A percentile compares a stretch with the other conserved stretches of the same genome.
Conservation (phyloP, 2,888 invertebrate species). For the Harmothoe impar region DNA sequence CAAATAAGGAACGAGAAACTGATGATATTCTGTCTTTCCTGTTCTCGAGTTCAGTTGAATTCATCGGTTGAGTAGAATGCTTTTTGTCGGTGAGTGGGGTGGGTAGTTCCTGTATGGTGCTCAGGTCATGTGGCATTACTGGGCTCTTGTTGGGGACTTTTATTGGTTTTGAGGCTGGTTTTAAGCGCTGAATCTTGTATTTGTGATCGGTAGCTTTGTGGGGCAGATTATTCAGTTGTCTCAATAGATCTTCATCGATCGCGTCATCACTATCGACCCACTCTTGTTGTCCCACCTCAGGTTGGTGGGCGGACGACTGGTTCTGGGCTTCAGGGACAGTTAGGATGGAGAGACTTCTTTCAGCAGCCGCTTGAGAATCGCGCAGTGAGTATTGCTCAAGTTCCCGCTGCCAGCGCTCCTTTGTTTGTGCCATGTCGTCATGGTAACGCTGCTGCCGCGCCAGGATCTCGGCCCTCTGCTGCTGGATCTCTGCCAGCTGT, state of each 20-base stretch:
- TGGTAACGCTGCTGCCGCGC: conserved; percentile 35
- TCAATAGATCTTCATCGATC: not conserved
- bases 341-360: not conserved
- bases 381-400: conserved; percentile 9
- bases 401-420: conserved; percentile 51
- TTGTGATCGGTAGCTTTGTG: conserved; percentile 41
- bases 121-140: conserved; percentile 44
- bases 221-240: not conserved
- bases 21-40: not conserved
- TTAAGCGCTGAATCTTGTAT: not conserved
- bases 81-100: conserved; percentile 54
- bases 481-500: conserved; percentile 55
- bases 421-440: conserved; percentile 14
- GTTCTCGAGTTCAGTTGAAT: not conserved
- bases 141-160: conserved; percentile 51
- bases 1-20: not conserved
- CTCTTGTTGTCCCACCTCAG: not conserved
- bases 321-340: not conserved
- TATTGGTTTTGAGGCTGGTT: not conserved
- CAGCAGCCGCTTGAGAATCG: not conserved
- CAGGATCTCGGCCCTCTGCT: conserved; percentile 24
- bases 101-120: conserved; percentile 60
- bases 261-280: not conserved
- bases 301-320: not conserved
- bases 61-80: not conserved